A percentile compares a stretch with the other conserved stretches of the same genome.
These are phyloP conservation scores for Sylvilagus floridanus DNA, from an alignment of 2,797 vertebrate genomes.

Conservation along the genomic window DNA sequence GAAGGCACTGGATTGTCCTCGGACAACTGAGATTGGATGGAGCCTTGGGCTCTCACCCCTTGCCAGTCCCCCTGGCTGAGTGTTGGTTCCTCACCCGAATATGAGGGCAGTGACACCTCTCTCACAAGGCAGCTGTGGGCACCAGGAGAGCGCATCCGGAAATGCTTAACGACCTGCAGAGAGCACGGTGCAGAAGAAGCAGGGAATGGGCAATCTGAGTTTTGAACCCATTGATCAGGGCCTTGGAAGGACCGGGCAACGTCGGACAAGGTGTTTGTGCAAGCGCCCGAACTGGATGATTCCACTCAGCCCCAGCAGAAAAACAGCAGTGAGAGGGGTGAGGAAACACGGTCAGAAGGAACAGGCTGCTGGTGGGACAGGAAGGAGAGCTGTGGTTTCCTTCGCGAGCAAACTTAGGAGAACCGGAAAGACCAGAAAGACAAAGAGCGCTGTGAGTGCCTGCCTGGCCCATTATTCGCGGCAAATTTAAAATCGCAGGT, in stretches of 20 bases:
- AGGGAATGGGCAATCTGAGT: neutral
- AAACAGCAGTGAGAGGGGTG: neutral
- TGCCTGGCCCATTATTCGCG: constrained; percentile 12
- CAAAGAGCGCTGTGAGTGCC: neutral
- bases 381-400: neutral
- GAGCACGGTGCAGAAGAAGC: neutral
- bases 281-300: neutral
- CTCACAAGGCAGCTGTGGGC: neutral
- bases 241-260: neutral
- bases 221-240: neutral
- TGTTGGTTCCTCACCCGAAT: neutral
- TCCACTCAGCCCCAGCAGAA: neutral
- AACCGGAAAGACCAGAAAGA: constrained; percentile 16
- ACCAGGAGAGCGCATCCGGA: neutral
- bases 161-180: neutral
- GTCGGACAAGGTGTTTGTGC: neutral
- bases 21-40: neutral
- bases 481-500: constrained; percentile 45
- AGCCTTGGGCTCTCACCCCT: neutral
- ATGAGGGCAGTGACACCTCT: neutral
- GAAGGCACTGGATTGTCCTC: neutral
- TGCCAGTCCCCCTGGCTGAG: neutral
- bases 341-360: neutral
- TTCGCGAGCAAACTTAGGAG: neutral
- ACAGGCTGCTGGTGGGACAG: neutral